A percentile compares a stretch with the other conserved stretches of the same genome.
Evolutionary conservation across 2,113 vertebrate species (phyloP).

Genomic region (Gambusia affinis): DNA sequence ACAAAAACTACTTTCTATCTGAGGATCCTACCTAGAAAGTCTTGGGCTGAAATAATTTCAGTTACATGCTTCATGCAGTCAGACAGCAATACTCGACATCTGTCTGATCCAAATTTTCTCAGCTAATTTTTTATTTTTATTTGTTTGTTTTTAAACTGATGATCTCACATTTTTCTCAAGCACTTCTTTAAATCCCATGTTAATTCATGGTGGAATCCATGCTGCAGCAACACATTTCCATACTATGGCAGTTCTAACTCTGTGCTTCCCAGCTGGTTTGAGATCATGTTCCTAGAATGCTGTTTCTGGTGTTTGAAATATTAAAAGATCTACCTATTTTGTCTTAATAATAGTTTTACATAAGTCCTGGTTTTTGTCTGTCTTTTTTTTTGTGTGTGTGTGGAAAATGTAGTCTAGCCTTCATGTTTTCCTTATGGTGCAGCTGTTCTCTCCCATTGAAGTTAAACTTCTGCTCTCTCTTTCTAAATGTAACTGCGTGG

Average conservation of each 20-base stretch:
- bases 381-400: too few relatives aligned
- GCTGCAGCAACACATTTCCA: too few relatives aligned
- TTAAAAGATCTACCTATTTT: too few relatives aligned
- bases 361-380: not conserved
- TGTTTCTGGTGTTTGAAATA: too few relatives aligned
- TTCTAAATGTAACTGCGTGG: too few relatives aligned
- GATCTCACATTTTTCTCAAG: not conserved
- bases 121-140: not conserved
- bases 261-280: too few relatives aligned
- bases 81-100: not conserved
- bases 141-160: not conserved
- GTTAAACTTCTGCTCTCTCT: not conserved
- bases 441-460: not conserved
- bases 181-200: not conserved
- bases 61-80: not conserved
- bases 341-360: not conserved
- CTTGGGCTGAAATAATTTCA: not conserved
- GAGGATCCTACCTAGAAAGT: not conserved
- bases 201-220: not conserved
- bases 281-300: too few relatives aligned
- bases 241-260: too few relatives aligned
- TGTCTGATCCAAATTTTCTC: not conserved
- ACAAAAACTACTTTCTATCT: not conserved
- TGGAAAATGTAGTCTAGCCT: not conserved
- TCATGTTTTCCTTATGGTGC: not conserved